Evolutionary conservation across 1,140 invertebrate genomes (phyloP), one percentile per base, ranked within the genome.

Genomic region (Drosophila burlai): DNA sequence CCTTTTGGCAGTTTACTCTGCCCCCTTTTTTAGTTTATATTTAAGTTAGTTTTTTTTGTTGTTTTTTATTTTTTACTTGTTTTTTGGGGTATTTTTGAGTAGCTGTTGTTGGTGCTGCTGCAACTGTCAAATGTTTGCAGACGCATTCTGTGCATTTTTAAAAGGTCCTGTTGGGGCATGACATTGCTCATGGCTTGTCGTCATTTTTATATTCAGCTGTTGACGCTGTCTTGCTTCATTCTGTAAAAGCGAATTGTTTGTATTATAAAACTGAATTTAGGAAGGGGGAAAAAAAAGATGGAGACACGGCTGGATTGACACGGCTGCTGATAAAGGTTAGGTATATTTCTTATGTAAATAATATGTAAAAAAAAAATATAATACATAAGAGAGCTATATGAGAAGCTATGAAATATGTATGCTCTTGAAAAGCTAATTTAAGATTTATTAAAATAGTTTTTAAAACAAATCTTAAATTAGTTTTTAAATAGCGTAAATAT

Each of bases 1-100:
- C 67, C 54, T 60, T 73, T 73, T 74, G 67, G 68, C 68, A 74
- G 68, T 73, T 73, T 73, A 72, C 67, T 73, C 59, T 61, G 43
- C 4, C 47, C 26, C 55, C 40, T 60, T 74, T 72, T 50, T 16
- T 46, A 63, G 58, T 67, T 40, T 64, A 34, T 65, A 40, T 57
- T 38, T 43, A 21, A 38, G 31, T 36, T 49, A 24, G 7, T 54
- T 36, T 54, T 36, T 54, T 72, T 34, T 54, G 10, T 2, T 6
- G 3, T 45, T 52, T 42, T n/a, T n/a, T 11, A 21, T 8, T 45
- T 15, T 52, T 42, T 11, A n/a, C 16, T 4, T 18, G n/a, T 26
- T 18, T 55, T 29, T 68, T 24, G 52, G 24, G 24, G 34, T 45
- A 11, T 46, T 69, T 59, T 63, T 54, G 47, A 52, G 46, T 69